Conservation (phyloP, 2,888 invertebrate genomes). For the Ophraella communa region DNA sequence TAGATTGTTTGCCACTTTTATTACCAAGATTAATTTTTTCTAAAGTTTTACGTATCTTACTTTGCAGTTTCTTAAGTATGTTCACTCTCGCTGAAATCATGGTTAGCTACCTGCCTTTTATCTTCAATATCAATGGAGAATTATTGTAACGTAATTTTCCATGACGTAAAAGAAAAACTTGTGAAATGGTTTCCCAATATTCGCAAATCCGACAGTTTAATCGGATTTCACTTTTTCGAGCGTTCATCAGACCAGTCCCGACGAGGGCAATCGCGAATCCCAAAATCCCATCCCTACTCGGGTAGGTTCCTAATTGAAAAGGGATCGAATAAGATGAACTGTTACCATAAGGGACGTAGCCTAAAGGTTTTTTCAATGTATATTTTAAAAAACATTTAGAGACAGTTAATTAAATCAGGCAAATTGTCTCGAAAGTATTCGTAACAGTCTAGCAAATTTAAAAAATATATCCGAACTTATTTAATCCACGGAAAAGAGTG, state of each 20-base stretch:
- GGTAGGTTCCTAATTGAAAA: not conserved
- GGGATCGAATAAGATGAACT: not conserved
- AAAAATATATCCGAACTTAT: not conserved
- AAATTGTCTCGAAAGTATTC: not conserved
- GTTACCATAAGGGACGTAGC: not conserved
- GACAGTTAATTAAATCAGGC: not conserved
- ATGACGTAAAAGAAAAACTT: not conserved
- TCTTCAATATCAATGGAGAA: not conserved
- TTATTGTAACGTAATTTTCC: not conserved
- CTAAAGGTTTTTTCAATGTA: not conserved
- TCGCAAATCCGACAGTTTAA: not conserved
- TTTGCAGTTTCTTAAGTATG: too few relatives aligned
- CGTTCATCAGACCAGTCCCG: not conserved
- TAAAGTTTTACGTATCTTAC: too few relatives aligned
- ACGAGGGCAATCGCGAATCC: not conserved
- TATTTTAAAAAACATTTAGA: not conserved
- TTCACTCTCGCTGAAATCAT: too few relatives aligned
- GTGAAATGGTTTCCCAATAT: not conserved
- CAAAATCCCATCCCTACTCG: conserved; percentile 2
- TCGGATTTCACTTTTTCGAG: not conserved
- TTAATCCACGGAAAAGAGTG: not conserved
- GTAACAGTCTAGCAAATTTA: not conserved
- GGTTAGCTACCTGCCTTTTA: too few relatives aligned
- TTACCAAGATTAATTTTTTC: too few relatives aligned
- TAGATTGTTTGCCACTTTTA: too few relatives aligned